Base-by-base conservation (phyloP, 1,140 invertebrate species). In the Bombus soroeensis region DNA sequence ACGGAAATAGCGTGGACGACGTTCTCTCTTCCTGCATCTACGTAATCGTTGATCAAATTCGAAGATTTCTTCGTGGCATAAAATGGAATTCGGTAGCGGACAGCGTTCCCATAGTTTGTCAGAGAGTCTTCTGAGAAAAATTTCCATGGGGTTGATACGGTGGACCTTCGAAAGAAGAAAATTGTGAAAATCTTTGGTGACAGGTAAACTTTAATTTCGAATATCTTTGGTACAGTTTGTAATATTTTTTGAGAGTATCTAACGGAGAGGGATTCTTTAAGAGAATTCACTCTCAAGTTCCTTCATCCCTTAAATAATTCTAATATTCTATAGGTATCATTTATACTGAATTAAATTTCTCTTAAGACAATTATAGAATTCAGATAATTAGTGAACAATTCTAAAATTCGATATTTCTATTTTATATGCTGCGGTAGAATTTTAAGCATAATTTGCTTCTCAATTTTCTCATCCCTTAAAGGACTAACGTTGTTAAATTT, bases 1-100 rank as follows among this genome's bases (percentile, higher is more conserved):
- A 47, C 39, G 72, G 76, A 82, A 87, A 87, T 89, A 78, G 64
- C 41, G 57, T 10, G 32, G 1, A 72, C 39, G 70, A n/a, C 12
- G 34, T 68, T 22, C 34, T 22, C 34, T 39, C 25, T 28, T 15
- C 1, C 22, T 15, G 6, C 6, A 39, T 86, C 64, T 32, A 22
- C n/a, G 22, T 72, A 57, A 53, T 34, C 68, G 4, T 41, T 53
- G 12, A 15, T 6, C 32, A 75, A 64, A 62, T 34, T 43, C 74
- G 34, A 39, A 8, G 53, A 10, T 25, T 18, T 28, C 53, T 34
- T 28, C 53, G 13, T 39, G n/a, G 13, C 1, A 13, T 25, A 37
- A 39, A 37, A 59, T n/a, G 37, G 25, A 59, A 39, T 37, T 76
- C 25, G 57, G 10, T 25, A 15, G 22, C n/a, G 32, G n/a, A 39